Evolutionary conservation across 1,140 invertebrate species (phyloP).

Genomic region (Bombus superbus): DNA sequence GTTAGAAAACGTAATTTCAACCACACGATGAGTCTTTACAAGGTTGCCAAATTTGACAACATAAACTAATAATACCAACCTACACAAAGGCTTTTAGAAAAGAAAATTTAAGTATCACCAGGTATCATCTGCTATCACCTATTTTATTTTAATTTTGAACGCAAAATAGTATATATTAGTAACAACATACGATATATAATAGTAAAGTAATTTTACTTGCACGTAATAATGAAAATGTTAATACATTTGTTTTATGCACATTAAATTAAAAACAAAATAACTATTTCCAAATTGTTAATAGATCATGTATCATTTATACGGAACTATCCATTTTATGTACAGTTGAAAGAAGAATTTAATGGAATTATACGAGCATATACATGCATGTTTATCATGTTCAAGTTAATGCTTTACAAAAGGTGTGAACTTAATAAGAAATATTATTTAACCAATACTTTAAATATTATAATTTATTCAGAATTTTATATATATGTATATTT

Average conservation of each 20-base stretch:
- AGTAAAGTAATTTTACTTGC: background rate
- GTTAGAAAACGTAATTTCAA: constrained; percentile 15
- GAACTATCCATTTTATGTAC: background rate
- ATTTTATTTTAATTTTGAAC: background rate
- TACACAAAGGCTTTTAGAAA: background rate
- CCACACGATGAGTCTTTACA: background rate
- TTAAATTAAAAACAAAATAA: background rate
- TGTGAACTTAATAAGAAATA: background rate
- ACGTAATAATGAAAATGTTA: background rate
- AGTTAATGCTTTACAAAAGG: background rate
- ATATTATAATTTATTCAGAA: background rate
- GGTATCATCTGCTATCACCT: background rate
- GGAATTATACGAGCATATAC: background rate
- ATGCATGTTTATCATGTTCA: background rate
- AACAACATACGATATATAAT: no score
- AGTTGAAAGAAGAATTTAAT: background rate
- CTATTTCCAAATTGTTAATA: background rate
- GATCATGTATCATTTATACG: background rate
- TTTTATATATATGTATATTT: background rate
- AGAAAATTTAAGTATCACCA: background rate
- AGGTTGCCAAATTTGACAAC: constrained; percentile 19
- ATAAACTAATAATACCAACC: constrained; percentile 15
- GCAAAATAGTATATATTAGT: background rate
- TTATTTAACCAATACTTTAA: background rate
- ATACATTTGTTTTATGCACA: background rate